These are phyloP conservation scores for Eupithecia subumbrata DNA, from an alignment of 2,888 invertebrate genomes.

Conservation along the genomic window DNA sequence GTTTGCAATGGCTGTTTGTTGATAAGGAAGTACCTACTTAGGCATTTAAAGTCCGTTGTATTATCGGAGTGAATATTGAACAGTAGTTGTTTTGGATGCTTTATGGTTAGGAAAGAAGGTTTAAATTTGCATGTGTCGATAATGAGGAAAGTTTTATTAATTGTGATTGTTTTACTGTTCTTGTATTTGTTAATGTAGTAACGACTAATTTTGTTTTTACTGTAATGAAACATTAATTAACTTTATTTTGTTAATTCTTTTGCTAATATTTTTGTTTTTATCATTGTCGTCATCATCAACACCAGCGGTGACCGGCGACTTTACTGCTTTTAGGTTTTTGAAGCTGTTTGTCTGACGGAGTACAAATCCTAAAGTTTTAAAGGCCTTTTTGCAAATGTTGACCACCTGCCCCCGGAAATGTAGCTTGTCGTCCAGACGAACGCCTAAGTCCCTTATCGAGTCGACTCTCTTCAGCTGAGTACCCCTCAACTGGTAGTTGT, in stretches of 20 bases:
- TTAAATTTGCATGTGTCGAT: background rate
- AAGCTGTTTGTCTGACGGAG: too few relatives aligned
- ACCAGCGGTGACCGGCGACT: background rate
- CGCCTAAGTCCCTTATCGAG: too few relatives aligned
- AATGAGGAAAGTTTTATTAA: background rate
- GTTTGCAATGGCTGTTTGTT: constrained; percentile 43
- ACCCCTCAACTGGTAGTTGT: too few relatives aligned
- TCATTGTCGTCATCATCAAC: background rate
- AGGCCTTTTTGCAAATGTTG: too few relatives aligned
- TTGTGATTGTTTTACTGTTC: background rate
- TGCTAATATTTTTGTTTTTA: background rate
- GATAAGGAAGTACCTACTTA: constrained; percentile 6
- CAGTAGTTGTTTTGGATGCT: background rate
- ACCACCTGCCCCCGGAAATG: too few relatives aligned
- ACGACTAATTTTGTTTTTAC: background rate
- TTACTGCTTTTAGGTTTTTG: too few relatives aligned
- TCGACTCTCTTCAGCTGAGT: too few relatives aligned
- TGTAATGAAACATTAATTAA: background rate
- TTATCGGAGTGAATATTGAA: constrained; percentile 2
- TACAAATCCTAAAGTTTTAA: too few relatives aligned
- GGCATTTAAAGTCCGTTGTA: background rate
- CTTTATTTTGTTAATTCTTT: background rate
- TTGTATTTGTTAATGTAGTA: background rate
- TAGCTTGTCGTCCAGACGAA: too few relatives aligned
- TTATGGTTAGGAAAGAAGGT: background rate